Evolutionary conservation across 2,797 vertebrate genomes (phyloP), one percentile per base, ranked within the genome.

Genomic region (Todus mexicanus): DNA sequence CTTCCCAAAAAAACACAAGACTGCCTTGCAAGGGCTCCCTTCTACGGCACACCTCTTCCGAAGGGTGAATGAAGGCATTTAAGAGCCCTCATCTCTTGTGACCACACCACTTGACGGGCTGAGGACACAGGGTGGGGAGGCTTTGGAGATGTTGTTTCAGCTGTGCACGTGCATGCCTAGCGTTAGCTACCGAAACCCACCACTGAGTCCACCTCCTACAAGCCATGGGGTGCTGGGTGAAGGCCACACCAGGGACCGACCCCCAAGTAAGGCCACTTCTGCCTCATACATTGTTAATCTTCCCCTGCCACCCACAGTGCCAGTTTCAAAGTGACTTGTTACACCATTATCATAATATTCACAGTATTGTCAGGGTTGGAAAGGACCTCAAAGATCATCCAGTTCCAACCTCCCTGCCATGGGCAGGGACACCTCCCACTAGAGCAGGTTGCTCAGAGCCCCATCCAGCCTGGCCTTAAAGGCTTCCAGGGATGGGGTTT

Each of bases 151-250:
- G 73, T 33, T 59, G 25, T 45, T 64, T 51, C 72, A 64, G 83
- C 61, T 77, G 57, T 64, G 57, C 29, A 31, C 5, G 5, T 66
- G 54, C 21, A 7, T 42, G 68, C 31, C 40, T 15, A 25, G 35
- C 0, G 5, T 31, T 45, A 31, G 35, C 53, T 15, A 42, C 22
- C 0, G 1, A 2, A 13, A 25, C 16, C 10, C 2, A 1, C 31
- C 18, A 13, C 47, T 2, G 1, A 43, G 26, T 11, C 2, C 1
- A n/a, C 45, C 38, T 47, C 56, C 64, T 50, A 47, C 43, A 35
- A 54, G 47, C 51, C 40, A 14, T 6, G 14, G 35, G 42, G 42
- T 1, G 2, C 48, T 0, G 0, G 26, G 48, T 6, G 27, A 45
- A 26, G 10, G 40, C 15, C 16, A 38, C 29, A 22, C 9, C 59